Percentiles rank a stretch among this genome's conserved stretches.
Evolutionary conservation across 1,140 invertebrate genomes (phyloP).

Genomic region (Bombus balteatus): DNA sequence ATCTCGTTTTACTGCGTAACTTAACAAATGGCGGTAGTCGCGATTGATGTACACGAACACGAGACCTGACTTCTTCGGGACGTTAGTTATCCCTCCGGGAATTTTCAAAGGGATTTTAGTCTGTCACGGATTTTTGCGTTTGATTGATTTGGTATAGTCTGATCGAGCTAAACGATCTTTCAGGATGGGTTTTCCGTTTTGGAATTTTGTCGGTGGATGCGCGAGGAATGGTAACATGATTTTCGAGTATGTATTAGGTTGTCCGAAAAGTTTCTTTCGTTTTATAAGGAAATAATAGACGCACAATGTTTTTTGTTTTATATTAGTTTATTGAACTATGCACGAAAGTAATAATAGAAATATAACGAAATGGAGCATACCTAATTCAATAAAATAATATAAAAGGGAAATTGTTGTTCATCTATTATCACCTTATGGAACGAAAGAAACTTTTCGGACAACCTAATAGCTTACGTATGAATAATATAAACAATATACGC

Average conservation of each 20-base stretch:
- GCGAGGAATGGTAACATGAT: not conserved
- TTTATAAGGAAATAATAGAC: no score
- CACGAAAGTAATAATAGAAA: no score
- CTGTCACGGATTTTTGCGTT: not conserved
- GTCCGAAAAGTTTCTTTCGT: no score
- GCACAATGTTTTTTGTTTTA: no score
- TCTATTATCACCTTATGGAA: no score
- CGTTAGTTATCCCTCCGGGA: not conserved
- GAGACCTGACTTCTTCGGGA: not conserved
- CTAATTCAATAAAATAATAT: no score
- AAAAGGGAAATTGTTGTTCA: no score
- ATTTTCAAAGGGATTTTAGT: not conserved
- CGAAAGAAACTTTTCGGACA: no score
- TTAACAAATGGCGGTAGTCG: not conserved
- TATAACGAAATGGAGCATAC: no score
- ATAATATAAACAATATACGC: no score
- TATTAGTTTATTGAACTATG: no score
- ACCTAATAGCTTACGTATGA: no score
- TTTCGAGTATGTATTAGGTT: not conserved
- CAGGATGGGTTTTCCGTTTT: not conserved
- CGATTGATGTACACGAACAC: not conserved
- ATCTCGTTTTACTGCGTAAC: slow-evolving; percentile 8
- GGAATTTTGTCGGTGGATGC: not conserved
- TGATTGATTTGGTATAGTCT: not conserved
- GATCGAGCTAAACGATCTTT: not conserved